Percentiles rank a stretch among this genome's conserved stretches.
Evolutionary conservation across 2,888 invertebrate species (phyloP).

Genomic region (Caenorhabditis sulstoni): DNA sequence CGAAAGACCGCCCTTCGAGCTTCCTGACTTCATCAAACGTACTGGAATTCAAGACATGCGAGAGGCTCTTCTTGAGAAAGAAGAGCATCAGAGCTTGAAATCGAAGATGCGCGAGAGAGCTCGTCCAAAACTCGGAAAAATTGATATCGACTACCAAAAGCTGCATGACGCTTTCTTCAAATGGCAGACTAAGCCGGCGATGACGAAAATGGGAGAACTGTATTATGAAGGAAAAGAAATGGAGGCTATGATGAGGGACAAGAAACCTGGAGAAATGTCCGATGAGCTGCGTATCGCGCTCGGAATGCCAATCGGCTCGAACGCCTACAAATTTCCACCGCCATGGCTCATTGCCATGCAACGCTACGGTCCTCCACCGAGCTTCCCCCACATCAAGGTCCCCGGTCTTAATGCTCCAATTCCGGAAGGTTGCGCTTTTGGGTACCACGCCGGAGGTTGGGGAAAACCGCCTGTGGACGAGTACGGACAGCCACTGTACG

Average conservation of each 20-base stretch:
- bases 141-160: slow-evolving; percentile 99
- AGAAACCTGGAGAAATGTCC: slow-evolving; percentile 97
- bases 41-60: slow-evolving; percentile 99
- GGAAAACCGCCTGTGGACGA: slow-evolving; percentile 99
- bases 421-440: slow-evolving; percentile 94
- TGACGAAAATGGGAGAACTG: slow-evolving; percentile 98
- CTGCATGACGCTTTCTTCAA: slow-evolving; percentile 99
- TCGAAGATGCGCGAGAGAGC: slow-evolving; percentile 87
- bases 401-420: slow-evolving; percentile 95
- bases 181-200: slow-evolving; percentile 98
- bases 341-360: slow-evolving; percentile 98
- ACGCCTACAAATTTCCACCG: slow-evolving; percentile 86
- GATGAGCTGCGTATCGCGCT: slow-evolving; percentile 96
- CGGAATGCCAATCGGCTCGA: slow-evolving; percentile 97
- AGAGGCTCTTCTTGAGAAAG: slow-evolving; percentile 95
- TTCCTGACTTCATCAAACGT: slow-evolving; percentile 98
- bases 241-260: slow-evolving; percentile 96
- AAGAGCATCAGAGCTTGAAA: slow-evolving; percentile 89
- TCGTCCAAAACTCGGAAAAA: slow-evolving; percentile 97
- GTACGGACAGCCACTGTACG: slow-evolving; percentile 96
- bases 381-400: slow-evolving; percentile 97
- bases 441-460: slow-evolving; percentile 99
- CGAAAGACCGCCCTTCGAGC: slow-evolving; percentile 97
- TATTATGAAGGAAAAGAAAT: slow-evolving; percentile 94
- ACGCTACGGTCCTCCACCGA: slow-evolving; percentile 98